phyloP scores from a whole-genome alignment of 2,888 invertebrate species.

The Dascillus cervinus region DNA sequence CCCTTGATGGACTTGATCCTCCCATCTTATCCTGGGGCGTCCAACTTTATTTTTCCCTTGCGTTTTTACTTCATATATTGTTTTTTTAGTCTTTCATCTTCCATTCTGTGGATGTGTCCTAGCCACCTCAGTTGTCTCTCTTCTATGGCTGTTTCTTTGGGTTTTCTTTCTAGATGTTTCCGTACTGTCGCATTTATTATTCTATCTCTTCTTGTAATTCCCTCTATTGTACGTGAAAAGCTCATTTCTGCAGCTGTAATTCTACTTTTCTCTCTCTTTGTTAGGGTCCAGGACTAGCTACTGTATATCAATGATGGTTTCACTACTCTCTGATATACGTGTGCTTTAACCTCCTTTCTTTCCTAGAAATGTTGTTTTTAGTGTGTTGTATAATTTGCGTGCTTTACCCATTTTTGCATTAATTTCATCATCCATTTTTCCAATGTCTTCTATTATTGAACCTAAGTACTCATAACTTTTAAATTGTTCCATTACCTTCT shows the following conservation, averaged over 20 bases:
- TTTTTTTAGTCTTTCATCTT: too few species aligned
- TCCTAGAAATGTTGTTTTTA: not conserved
- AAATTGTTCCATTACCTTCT: not conserved
- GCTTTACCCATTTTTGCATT: not conserved
- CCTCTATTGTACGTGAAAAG: too few species aligned
- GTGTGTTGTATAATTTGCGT: not conserved
- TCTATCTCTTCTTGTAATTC: too few species aligned
- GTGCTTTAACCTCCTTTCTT: not conserved
- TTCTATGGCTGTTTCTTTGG: too few species aligned
- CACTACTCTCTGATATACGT: not conserved
- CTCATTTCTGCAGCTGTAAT: not conserved
- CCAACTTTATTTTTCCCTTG: too few species aligned
- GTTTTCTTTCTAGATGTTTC: too few species aligned
- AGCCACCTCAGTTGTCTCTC: too few species aligned
- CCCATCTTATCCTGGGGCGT: too few species aligned
- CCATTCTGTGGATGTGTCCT: too few species aligned
- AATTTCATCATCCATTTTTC: not conserved
- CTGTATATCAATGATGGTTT: not conserved
- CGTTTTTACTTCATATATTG: too few species aligned
- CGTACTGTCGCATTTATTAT: too few species aligned
- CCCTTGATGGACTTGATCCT: too few species aligned
- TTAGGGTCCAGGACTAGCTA: not conserved
- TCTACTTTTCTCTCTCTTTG: not conserved
- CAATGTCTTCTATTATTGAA: not conserved
- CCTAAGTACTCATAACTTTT: not conserved